These are phyloP conservation scores for Allophyes oxyacanthae DNA, from an alignment of 2,888 invertebrate genomes.

Conservation along the genomic window DNA sequence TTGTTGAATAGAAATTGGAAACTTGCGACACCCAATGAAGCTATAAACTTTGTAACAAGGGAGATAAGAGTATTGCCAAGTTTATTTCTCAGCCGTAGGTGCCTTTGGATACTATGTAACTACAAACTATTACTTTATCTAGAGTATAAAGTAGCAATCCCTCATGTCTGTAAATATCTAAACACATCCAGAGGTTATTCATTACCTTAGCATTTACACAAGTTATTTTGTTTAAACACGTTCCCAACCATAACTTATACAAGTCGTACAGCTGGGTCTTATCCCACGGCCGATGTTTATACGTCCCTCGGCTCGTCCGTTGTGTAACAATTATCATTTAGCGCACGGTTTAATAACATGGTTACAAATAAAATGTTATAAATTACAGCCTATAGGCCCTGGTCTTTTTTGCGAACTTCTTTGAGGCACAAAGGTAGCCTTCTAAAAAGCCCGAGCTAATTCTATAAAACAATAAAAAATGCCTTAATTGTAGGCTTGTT, in stretches of 20 bases:
- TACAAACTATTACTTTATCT: no score
- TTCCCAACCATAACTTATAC: constrained; percentile 5
- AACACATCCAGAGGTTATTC: no score
- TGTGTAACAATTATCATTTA: constrained; percentile 39
- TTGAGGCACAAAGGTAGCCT: constrained; percentile 7
- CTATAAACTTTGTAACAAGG: no score
- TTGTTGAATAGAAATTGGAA: no score
- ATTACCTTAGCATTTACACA: neutral
- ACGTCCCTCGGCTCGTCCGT: constrained; percentile 20
- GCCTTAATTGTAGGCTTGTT: neutral
- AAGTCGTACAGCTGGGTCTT: constrained; percentile 5
- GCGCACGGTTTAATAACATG: constrained; percentile 32
- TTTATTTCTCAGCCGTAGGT: no score
- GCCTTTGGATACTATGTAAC: no score
- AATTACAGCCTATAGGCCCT: constrained; percentile 39
- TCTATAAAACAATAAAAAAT: constrained; percentile 4
- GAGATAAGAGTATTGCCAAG: no score
- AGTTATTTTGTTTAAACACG: constrained; percentile 2
- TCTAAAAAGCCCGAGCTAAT: neutral
- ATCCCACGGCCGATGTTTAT: constrained; percentile 24
- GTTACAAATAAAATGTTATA: constrained; percentile 17
- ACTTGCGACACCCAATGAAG: no score
- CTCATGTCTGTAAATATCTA: no score
- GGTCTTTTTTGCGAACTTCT: constrained; percentile 12
- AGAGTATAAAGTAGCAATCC: no score